Evolutionary conservation across 2,797 vertebrate species (phyloP), one percentile per base, ranked within the genome.

Genomic region (Pipistrellus kuhlii): DNA sequence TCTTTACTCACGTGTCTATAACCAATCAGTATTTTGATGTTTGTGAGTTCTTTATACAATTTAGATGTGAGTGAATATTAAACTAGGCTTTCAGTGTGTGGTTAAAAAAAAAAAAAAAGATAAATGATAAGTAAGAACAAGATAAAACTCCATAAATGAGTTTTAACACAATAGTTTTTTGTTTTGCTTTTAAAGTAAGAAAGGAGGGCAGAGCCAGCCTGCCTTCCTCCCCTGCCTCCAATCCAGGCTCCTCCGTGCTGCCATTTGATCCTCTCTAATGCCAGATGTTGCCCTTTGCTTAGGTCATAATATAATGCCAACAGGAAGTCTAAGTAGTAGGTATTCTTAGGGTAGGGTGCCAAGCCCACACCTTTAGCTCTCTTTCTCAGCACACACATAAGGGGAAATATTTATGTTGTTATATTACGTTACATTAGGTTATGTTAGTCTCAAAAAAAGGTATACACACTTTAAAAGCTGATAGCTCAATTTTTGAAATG

Each of bases 1-100:
- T 94, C 94, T 91, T 93, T 94, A 85, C 91, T 95, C 20, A 10
- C 68, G 76, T 93, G 73, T 93, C 93, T 95, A 71, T 93, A 94
- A 90, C 86, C 90, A 94, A 88, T 95, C 94, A 90, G 89, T 68
- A 71, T 93, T 88, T 89, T 83, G 77, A 91, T 88, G 71, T 96
- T 46, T 93, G 88, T 85, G 44, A 76, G 62, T 82, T 86, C 91
- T 96, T 94, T 77, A 88, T 88, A 80, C 71, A 91, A 66, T 87
- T 90, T 68, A 93, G 89, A 73, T 91, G 62, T 71, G 89, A 96
- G 69, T 90, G 64, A 87, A 15, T 87, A 77, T 86, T 95, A 87
- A 94, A 78, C 87, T 91, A 35, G 27, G 68, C 69, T 93, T 89
- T 77, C 55, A 68, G 21, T 69, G 35, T 91, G 68, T 77, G 18